Conservation (phyloP, 1,140 invertebrate species). For the Aplysia californica region DNA sequence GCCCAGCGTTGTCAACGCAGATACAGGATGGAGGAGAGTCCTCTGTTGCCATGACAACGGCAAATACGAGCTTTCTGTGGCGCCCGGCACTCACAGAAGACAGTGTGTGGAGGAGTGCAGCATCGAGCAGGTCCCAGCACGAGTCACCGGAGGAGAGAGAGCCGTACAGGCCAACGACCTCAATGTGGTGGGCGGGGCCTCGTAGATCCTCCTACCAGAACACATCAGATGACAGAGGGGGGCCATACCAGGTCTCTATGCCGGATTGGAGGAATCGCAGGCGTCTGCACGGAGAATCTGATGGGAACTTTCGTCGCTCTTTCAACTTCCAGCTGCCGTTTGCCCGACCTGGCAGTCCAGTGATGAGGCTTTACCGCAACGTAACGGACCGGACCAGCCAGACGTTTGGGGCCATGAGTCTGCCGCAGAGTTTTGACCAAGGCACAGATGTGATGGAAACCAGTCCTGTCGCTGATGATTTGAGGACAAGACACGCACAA, state of each 20-base stretch:
- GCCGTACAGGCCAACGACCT: too few species aligned
- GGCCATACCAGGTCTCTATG: background rate
- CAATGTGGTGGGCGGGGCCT: background rate
- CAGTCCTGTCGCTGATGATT: too few species aligned
- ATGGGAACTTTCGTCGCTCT: background rate
- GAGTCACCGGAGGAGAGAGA: too few species aligned
- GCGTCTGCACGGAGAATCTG: background rate
- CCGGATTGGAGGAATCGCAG: background rate
- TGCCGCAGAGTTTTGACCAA: constrained; percentile 33
- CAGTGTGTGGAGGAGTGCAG: too few species aligned
- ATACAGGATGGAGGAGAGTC: too few species aligned
- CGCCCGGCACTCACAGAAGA: too few species aligned
- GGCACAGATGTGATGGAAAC: constrained; percentile 41
- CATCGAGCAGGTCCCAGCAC: too few species aligned
- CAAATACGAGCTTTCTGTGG: too few species aligned
- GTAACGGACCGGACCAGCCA: constrained; percentile 37
- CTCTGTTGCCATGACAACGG: too few species aligned
- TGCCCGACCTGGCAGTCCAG: background rate
- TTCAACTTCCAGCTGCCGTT: background rate
- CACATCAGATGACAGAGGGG: background rate
- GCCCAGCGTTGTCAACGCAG: too few species aligned
- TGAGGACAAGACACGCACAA: too few species aligned
- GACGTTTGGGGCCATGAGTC: constrained; percentile 33
- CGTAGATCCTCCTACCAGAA: background rate
- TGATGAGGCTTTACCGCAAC: too few species aligned